Evolutionary conservation across 2,888 invertebrate genomes (phyloP), one percentile per base, ranked within the genome.

Genomic region (Epinotia demarniana): DNA sequence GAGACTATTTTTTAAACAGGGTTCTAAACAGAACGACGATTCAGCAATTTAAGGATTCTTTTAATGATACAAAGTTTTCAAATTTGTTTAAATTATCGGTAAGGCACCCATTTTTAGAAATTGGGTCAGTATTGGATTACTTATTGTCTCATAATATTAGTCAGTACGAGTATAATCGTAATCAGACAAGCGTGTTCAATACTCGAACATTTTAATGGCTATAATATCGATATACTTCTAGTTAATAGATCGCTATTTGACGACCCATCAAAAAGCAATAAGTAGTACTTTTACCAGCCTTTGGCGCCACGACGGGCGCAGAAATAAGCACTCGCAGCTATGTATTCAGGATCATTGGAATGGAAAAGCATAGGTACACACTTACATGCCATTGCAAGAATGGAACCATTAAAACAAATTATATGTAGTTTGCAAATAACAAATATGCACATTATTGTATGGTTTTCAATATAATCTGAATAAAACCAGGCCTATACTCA

Each of bases 361-460:
- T n/a, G 63, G 58, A 75, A 75, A 75, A 75, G 69, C 69, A 46
- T 69, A 39, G 39, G 39, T 39, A 39, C 8, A 60, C 60, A 69
- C 69, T 69, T 69, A 69, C 58, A 57, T 53, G 27, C 27, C 27
- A 69, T 63, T 70, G 58, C 58, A 23, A 60, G 70, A 75, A 75
- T 64, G 46, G 60, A 70, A 23, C 53, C 63, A 70, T 74, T 53
- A 58, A 58, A 57, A 9, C 12, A 69, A 69, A 69, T 69, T 60
- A 69, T 60, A 27, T 27, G 23, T 27, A 69, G 69, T 69, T 46
- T 46, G 27, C 60, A 60, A 66, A 66, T 66, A 27, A n/a, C 60
- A 69, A 66, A 66, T 66, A 46, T 27, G 18, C 23, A 43, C 43
- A 69, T 46, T 27, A 69, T 46, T 43, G 23, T 46, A n/a, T 27